Conservation (phyloP, 1,140 invertebrate species). For the Tetranychus urticae region DNA sequence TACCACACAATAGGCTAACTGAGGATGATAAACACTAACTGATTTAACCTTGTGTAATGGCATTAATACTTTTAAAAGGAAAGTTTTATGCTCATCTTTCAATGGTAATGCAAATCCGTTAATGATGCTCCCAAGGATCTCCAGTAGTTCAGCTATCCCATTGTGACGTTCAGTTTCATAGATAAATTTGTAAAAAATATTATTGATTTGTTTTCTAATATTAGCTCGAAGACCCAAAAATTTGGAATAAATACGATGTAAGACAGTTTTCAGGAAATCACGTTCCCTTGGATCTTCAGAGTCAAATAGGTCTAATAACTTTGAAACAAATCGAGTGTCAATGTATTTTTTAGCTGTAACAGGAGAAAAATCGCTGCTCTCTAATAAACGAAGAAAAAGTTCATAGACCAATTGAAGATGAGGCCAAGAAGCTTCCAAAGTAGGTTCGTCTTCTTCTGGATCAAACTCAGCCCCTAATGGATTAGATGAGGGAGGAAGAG, state of each 20-base stretch:
- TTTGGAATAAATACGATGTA: constrained; percentile 98
- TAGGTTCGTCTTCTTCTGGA: constrained; percentile 98
- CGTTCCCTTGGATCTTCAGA: constrained; percentile 95
- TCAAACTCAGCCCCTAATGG: constrained; percentile 63
- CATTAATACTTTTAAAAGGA: constrained; percentile 90
- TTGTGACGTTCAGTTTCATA: constrained; percentile 99
- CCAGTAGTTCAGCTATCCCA: constrained; percentile 89
- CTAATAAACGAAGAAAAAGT: constrained; percentile 15
- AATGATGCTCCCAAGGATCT: constrained; percentile 96
- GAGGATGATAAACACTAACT: constrained; percentile 67
- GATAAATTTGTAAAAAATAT: constrained; percentile 93
- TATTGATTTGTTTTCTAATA: constrained; percentile 99
- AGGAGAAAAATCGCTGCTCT: constrained; percentile 76
- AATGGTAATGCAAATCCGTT: constrained; percentile 94
- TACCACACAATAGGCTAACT: constrained; percentile 93
- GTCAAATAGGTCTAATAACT: constrained; percentile 95
- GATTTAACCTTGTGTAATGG: constrained; percentile 93
- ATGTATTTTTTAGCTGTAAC: constrained; percentile 92
- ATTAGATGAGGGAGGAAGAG: constrained; percentile 83
- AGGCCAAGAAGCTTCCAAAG: constrained; percentile 93
- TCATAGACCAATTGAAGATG: constrained; percentile 63
- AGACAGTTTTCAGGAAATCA: constrained; percentile 94
- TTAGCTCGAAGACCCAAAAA: constrained; percentile 93
- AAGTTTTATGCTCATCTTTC: constrained; percentile 81
- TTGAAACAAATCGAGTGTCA: constrained; percentile 94